Evolutionary conservation across 2,888 invertebrate genomes (phyloP).

Genomic region (Tetragnatha montana): DNA sequence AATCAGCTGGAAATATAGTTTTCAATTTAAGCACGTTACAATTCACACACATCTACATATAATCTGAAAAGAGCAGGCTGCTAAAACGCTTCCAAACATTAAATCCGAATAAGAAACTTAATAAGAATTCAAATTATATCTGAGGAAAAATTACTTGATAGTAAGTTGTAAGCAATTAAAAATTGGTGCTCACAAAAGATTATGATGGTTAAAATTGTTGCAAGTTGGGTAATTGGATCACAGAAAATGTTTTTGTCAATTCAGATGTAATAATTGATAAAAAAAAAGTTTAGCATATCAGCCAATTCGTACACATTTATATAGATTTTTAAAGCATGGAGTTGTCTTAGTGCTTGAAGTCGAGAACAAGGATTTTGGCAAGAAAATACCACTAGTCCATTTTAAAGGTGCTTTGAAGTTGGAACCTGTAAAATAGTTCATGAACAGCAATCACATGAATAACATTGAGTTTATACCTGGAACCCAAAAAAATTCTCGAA

Average conservation of each 20-base stretch:
- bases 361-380: neutral
- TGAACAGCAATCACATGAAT: neutral
- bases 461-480: neutral
- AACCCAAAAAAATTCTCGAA: neutral
- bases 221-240: neutral
- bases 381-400: neutral
- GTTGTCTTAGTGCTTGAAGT: neutral
- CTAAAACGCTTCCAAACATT: slow-evolving; percentile 40
- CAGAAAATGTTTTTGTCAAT: neutral
- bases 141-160: slow-evolving; percentile 18
- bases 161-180: slow-evolving; percentile 3
- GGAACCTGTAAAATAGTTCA: neutral
- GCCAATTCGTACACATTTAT: neutral
- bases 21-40: slow-evolving; percentile 42
- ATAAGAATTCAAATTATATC: slow-evolving; percentile 6
- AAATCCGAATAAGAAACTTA: slow-evolving; percentile 9
- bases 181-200: slow-evolving; percentile 44
- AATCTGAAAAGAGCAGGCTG: slow-evolving; percentile 61
- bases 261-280: neutral
- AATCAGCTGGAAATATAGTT: slow-evolving; percentile 59
- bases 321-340: neutral
- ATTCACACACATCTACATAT: slow-evolving; percentile 22
- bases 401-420: neutral
- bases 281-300: neutral
- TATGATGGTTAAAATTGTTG: neutral